Base-by-base conservation (phyloP, 2,113 vertebrate species). In the Okapia johnstoni region DNA sequence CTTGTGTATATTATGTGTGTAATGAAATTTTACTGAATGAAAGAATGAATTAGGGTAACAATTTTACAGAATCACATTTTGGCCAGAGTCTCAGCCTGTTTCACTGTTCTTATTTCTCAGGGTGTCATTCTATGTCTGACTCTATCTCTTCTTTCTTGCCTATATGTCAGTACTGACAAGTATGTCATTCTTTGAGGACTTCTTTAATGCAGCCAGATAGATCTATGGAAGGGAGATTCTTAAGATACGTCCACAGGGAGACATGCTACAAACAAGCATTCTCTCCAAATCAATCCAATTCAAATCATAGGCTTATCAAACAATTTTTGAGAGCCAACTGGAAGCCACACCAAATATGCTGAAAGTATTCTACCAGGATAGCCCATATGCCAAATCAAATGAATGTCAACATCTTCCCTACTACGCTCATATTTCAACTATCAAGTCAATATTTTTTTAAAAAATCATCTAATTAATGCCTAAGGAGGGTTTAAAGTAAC, bases 261-360 rank as follows among this genome's bases (percentile, higher is more conserved):
- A 87, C 12, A 87, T 84, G 15, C 2, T 98, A 43, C 58, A 95
- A 85, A 86, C 1, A 94, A 63, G 10, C 15, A 63, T 91, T 88
- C 2, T 86, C 1, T 94, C 36, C 57, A 93, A 91, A 81, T 2
- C 17, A 90, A 77, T 96, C 12, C 33, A 79, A 52, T 96, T 94
- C 30, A 95, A 61, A 80, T 76, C 7, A 88, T 55, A 93, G 4
- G 0, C 0, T 91, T 83, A 77, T 94, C 76, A 85, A 94, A 81
- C 16, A 94, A 58, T 77, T 85, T 96, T 12, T 86, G 70, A 77
- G 9, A 96, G 70, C 33, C 96, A 95, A 85, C 11, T 81, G 25
- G 84, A 97, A 94, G 25, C 61, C 60, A 95, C 17, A 77, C 17
- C 28, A 96, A 95, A 70, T 60, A 94, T 36, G 14, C 40, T 96